phyloP scores from a whole-genome alignment of 2,797 vertebrate species.

The Hoplostethus mediterraneus region DNA sequence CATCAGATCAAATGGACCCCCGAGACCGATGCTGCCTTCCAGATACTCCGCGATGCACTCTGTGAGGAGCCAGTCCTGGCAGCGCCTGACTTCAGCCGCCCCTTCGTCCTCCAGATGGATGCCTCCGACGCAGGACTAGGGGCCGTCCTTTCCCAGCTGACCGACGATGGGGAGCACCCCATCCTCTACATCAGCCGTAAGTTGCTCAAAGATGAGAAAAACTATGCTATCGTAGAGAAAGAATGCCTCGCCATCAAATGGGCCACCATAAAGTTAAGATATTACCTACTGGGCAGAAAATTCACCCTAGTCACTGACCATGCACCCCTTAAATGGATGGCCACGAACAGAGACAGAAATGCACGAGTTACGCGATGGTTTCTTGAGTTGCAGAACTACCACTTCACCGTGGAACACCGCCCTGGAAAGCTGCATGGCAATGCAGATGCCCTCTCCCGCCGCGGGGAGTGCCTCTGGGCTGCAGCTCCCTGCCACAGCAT shows the following conservation, averaged over 20 bases:
- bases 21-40: not conserved
- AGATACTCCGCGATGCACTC: not conserved
- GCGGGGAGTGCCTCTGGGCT: no score
- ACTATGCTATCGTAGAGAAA: not conserved
- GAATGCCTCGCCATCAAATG: not conserved
- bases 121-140: not conserved
- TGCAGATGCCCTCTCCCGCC: no score
- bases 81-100: not conserved
- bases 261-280: no score
- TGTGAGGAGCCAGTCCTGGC: not conserved
- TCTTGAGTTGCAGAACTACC: not conserved
- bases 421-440: not conserved
- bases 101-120: slow-evolving; percentile 1
- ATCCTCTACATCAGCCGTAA: no score
- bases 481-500: no score
- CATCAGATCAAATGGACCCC: not conserved
- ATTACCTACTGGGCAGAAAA: not conserved
- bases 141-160: not conserved
- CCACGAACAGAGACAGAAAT: not conserved
- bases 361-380: not conserved
- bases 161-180: not conserved
- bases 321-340: slow-evolving; percentile 5
- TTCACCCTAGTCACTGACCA: no score
- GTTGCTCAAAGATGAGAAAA: no score
- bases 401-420: not conserved